A percentile compares a stretch with the other conserved stretches of the same genome.
Evolutionary conservation across 2,888 invertebrate species (phyloP).

Genomic region (Metalampra italica): DNA sequence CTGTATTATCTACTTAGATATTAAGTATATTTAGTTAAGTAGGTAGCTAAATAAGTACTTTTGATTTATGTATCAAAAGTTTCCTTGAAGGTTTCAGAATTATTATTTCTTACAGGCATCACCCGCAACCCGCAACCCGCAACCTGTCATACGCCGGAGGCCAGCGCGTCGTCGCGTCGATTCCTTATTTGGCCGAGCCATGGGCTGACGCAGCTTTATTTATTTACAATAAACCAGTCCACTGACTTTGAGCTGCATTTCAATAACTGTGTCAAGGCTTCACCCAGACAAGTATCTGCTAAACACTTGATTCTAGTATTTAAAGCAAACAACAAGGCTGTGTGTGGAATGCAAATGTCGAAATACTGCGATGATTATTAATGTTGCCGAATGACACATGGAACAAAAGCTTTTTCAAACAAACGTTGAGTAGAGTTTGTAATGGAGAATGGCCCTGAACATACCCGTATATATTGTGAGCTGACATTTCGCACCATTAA

Average conservation of each 20-base stretch:
- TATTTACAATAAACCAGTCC: constrained; percentile 29
- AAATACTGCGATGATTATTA: not conserved
- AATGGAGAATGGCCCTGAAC: no score
- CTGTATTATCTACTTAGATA: not conserved
- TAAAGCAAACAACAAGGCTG: constrained; percentile 5
- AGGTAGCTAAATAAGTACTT: no score
- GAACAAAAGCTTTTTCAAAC: no score
- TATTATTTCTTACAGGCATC: no score
- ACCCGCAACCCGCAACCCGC: not conserved
- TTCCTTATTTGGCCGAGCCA: constrained; percentile 33
- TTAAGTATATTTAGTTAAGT: not conserved
- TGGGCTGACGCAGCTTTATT: constrained; percentile 29
- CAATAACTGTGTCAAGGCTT: constrained; percentile 49
- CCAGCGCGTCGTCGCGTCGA: not conserved
- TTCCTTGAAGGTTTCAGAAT: no score
- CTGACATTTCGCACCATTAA: no score
- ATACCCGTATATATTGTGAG: no score
- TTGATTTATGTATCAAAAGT: no score
- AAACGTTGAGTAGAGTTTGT: no score
- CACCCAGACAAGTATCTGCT: constrained; percentile 3
- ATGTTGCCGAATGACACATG: no score
- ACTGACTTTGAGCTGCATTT: constrained; percentile 45
- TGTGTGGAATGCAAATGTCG: not conserved
- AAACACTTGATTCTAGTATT: constrained; percentile 11
- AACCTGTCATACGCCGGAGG: not conserved